Evolutionary conservation across 2,797 vertebrate genomes (phyloP).

Genomic region (Zenarchopterus dispar): DNA sequence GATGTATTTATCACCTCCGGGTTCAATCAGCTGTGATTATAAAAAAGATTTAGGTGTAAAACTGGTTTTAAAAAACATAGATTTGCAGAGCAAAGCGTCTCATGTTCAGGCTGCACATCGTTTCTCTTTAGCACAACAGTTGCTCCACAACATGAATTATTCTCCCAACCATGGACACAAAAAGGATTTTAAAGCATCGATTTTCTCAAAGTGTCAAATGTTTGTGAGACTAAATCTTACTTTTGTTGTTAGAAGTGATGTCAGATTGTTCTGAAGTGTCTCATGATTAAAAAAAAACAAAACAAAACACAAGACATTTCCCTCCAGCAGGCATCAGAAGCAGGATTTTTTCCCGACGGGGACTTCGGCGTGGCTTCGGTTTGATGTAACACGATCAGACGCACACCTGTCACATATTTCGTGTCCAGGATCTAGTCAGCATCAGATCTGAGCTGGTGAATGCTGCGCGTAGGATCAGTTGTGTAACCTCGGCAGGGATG

Average conservation of each 20-base stretch:
- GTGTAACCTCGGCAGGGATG: neutral
- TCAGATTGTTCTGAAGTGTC: neutral
- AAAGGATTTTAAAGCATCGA: no score
- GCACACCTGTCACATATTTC: conserved; percentile 5
- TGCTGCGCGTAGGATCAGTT: conserved; percentile 9
- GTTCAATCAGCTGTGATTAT: neutral
- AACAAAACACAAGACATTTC: conserved; percentile 1
- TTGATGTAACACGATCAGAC: neutral
- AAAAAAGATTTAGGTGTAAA: neutral
- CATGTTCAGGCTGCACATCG: no score
- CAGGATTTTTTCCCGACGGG: neutral
- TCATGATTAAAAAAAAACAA: neutral
- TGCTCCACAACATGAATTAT: no score
- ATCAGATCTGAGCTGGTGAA: neutral
- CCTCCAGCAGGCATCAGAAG: neutral
- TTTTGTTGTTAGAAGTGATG: neutral
- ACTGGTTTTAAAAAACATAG: no score
- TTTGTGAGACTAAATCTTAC: neutral
- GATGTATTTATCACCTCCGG: neutral
- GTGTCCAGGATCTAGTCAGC: neutral
- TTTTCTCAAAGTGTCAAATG: neutral
- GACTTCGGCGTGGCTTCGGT: neutral
- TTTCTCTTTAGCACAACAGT: no score
- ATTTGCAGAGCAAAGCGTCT: no score
- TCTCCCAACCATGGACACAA: no score